Percentiles rank a stretch among this genome's conserved stretches.
Evolutionary conservation across 1,140 invertebrate genomes (phyloP).

Genomic region (Euglossa dilemma): DNA sequence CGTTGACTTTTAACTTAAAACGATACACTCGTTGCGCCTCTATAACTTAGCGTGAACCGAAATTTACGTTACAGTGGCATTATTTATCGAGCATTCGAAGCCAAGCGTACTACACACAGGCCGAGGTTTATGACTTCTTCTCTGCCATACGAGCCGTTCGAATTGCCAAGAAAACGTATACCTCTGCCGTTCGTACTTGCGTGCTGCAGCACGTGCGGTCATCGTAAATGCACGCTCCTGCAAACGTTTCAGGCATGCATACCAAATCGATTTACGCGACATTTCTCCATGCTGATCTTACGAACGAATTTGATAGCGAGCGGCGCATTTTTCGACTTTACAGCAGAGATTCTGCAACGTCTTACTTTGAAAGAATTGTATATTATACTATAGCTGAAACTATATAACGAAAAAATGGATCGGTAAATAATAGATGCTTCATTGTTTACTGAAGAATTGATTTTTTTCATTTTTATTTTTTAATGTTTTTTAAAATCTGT

Average conservation of each 20-base stretch:
- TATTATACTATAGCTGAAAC: too few species aligned
- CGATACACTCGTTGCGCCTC: slow-evolving; percentile 36
- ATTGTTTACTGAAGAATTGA: too few species aligned
- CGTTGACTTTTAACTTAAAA: slow-evolving; percentile 10
- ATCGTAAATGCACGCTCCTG: slow-evolving; percentile 57
- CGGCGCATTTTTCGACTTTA: too few species aligned
- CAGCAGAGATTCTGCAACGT: background rate
- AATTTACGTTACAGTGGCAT: slow-evolving; percentile 41
- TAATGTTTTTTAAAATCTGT: too few species aligned
- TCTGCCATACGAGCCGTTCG: slow-evolving; percentile 23
- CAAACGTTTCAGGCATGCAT: slow-evolving; percentile 47
- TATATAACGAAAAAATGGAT: too few species aligned
- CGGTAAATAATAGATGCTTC: too few species aligned
- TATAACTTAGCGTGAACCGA: slow-evolving; percentile 35
- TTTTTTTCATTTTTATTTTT: too few species aligned
- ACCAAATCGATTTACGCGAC: slow-evolving; percentile 41
- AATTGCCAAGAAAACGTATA: slow-evolving; percentile 46
- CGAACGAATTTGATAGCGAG: too few species aligned
- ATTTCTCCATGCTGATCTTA: too few species aligned
- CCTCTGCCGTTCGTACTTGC: slow-evolving; percentile 2
- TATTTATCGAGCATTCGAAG: slow-evolving; percentile 35
- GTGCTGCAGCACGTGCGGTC: slow-evolving; percentile 43
- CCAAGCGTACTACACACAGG: slow-evolving; percentile 2
- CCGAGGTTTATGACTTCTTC: slow-evolving; percentile 43
- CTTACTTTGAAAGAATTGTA: too few species aligned